phyloP scores from a whole-genome alignment of 2,797 vertebrate genomes.

The Thripadectes ignobilis region DNA sequence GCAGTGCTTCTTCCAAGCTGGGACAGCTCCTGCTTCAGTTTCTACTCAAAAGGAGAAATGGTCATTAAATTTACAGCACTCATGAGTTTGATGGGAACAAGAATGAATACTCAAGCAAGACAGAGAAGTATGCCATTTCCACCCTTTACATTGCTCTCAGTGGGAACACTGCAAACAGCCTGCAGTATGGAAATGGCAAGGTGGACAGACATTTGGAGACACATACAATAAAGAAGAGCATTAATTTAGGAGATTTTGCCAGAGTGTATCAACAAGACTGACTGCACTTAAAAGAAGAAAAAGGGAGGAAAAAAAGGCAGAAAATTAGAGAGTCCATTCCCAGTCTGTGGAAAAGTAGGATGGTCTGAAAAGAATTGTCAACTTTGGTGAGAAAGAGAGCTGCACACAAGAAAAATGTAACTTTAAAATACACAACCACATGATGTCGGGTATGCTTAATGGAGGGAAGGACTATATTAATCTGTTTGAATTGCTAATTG shows the following conservation, averaged over 20 bases:
- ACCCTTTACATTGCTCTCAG: neutral
- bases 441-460: slow-evolving; percentile 23
- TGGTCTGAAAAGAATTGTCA: slow-evolving; percentile 42
- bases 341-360: neutral
- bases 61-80: neutral
- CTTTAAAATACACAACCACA: slow-evolving; percentile 30
- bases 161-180: neutral
- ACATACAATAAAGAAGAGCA: neutral
- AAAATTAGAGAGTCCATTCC: neutral
- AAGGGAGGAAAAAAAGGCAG: accelerated
- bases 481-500: slow-evolving; percentile 69
- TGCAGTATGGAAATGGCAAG: neutral
- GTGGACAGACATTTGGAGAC: neutral
- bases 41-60: neutral
- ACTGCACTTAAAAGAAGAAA: neutral
- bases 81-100: neutral
- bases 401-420: slow-evolving; percentile 35
- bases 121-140: neutral
- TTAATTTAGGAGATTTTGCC: slow-evolving; percentile 1
- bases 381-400: slow-evolving; percentile 41
- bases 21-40: neutral
- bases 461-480: slow-evolving; percentile 48
- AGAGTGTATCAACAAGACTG: neutral
- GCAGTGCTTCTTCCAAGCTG: neutral
- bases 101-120: neutral